Percentiles rank a stretch among this genome's conserved stretches.
Conservation (phyloP, 2,113 vertebrate species). For the Puntigrus tetrazona region DNA sequence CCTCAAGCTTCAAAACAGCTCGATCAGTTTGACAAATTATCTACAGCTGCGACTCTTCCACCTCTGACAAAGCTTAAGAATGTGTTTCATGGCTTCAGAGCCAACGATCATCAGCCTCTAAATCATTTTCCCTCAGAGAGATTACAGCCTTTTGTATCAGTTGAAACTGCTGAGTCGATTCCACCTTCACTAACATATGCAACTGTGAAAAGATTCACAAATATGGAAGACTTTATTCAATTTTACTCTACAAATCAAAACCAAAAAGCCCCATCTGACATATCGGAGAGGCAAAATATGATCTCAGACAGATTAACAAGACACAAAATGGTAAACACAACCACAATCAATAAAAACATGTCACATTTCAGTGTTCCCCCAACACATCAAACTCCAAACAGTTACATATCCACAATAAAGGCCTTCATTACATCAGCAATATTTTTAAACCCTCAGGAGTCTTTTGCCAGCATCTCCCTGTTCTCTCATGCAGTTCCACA, state of each 20-base stretch:
- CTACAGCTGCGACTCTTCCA: background rate
- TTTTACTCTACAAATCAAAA: conserved; percentile 5
- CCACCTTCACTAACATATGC: background rate
- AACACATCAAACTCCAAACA: background rate
- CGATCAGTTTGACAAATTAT: background rate
- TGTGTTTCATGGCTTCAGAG: conserved; percentile 37
- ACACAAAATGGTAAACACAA: background rate
- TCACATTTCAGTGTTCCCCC: background rate
- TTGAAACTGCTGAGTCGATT: conserved; percentile 19
- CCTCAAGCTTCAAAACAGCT: conserved; percentile 1
- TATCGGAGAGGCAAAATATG: background rate
- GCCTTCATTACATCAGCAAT: background rate
- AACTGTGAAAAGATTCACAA: conserved; percentile 3
- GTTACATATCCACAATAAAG: background rate
- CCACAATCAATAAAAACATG: background rate
- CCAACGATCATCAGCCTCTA: conserved; percentile 18
- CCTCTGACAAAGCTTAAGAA: conserved; percentile 11
- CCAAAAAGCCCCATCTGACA: background rate
- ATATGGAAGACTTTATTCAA: conserved; percentile 7
- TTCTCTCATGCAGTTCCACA: background rate
- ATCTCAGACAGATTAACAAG: conserved; percentile 3
- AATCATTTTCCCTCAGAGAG: background rate
- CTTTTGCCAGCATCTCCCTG: background rate
- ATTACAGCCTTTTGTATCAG: conserved; percentile 35
- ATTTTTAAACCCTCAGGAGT: background rate